Base-by-base conservation (phyloP, 1,140 invertebrate genomes). In the Mylabris phalerata region DNA sequence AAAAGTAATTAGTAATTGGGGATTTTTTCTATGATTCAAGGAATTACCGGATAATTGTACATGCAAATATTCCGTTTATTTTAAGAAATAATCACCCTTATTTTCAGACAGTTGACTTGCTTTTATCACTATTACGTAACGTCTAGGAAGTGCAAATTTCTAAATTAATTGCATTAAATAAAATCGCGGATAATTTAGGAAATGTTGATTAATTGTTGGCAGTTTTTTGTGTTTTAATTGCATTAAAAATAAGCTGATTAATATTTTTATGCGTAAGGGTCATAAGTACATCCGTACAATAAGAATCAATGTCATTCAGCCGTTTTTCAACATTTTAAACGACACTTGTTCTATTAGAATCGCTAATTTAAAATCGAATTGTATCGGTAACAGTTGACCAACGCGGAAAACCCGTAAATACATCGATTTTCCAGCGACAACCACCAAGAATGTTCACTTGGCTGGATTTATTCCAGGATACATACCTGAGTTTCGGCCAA, bases 401-500 rank as follows among this genome's bases (percentile, higher is more conserved):
- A 19, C 19, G 19, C 1, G 19, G 19, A 19, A 19, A 19, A 19
- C 19, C 19, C 1, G 19, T 19, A 19, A 19, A 19, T 19, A 19
- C 19, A 19, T 19, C 19, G 19, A 19, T 19, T 19, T 19, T 19
- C 19, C 19, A 19, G 19, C 19, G 19, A 19, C 19, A 19, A 19
- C 19, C 19, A 2, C 19, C 19, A 19, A 19, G 19, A 19, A 19
- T 19, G 19, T 19, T 19, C 19, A 19, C 19, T 19, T 19, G 19
- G 19, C 19, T 19, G 19, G 19, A 19, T 19, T 19, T 19, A 19
- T 19, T 19, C 19, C 19, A 19, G 19, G 19, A n/a, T 13, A 61
- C 64, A 58, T 59, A 68, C 67, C 59, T 64, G 65, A 24, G 49
- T 52, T 38, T 68, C 67, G 40, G 50, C 38, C 11, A 67, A 39